phyloP scores from a whole-genome alignment of 2,113 vertebrate genomes.

The Sphyrna mokarran region DNA sequence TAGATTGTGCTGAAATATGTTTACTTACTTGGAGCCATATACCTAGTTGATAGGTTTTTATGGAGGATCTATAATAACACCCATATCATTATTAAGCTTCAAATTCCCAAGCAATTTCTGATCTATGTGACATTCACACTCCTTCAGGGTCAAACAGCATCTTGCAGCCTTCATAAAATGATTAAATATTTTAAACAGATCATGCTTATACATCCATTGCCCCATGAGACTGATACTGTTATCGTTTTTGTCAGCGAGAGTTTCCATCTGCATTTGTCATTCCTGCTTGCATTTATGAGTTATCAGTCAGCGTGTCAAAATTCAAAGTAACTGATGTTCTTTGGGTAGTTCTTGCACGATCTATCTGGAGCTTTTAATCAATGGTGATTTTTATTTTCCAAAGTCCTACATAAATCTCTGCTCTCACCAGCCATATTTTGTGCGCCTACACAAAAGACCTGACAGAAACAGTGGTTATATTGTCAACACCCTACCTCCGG shows the following conservation, averaged over 20 bases:
- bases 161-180: constrained; percentile 96
- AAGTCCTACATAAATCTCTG: constrained; percentile 82
- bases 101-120: constrained; percentile 90
- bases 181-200: constrained; percentile 99
- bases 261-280: constrained; percentile 99
- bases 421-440: constrained; percentile 80
- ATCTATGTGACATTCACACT: constrained; percentile 97
- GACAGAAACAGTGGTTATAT: constrained; percentile 93
- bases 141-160: constrained; percentile 99
- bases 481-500: constrained; percentile 91
- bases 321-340: constrained; percentile 99
- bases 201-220: constrained; percentile 83
- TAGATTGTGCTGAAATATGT: constrained; percentile 18
- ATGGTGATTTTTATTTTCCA: constrained; percentile 90
- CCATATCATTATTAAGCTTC: constrained; percentile 79
- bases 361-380: constrained; percentile 97
- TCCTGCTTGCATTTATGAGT: constrained; percentile 91
- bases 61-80: constrained; percentile 74
- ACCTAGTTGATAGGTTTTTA: constrained; percentile 66
- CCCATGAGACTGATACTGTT: constrained; percentile 95
- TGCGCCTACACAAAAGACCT: constrained; percentile 80
- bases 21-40: constrained; percentile 33
- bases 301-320: constrained; percentile 99
- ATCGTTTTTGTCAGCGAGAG: constrained; percentile 99
- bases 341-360: constrained; percentile 90